Evolutionary conservation across 2,888 invertebrate species (phyloP), one percentile per base, ranked within the genome.

Genomic region (Drosophila limbata): DNA sequence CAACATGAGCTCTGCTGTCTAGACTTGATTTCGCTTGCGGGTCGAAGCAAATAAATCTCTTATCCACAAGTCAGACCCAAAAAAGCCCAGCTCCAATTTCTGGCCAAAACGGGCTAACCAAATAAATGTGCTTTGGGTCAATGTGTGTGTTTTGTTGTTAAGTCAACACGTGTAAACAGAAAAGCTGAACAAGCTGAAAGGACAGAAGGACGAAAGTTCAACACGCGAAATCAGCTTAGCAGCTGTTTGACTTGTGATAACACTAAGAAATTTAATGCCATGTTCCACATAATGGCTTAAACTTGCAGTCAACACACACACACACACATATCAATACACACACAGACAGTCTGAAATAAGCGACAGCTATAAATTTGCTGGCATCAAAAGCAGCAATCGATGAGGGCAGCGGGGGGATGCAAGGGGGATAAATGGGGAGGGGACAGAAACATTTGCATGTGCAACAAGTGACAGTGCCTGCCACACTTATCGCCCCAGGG

Each of bases 101-200:
- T 51, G 60, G 50, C 5, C 31, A 40, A 59, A 17, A 25, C 50
- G 55, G 77, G 71, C 66, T 68, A 72, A 83, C 77, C 87, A 87
- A 84, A 85, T 73, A 87, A 82, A 84, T 87, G 85, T 80, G 28
- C 63, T 81, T 47, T 66, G 66, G 86, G 81, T 85, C 75, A 77
- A 31, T 33, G 21, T 33, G 28, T 28, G 33, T 37, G 68, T 39
- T 63, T 40, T 70, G 66, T 63, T 69, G 61, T 77, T 73, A 48
- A 60, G 65, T 67, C 72, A 84, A 84, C 79, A 75, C 75, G 77
- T 84, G 83, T 81, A 81, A 81, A 81, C 77, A 86, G 45, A 51
- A 67, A 53, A 69, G 60, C 31, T 35, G 47, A 61, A 53, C 57
- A 71, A 81, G 72, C 52, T n/a, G 60, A 55, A 60, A 66, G 70